Evolutionary conservation across 1,140 invertebrate genomes (phyloP).

Genomic region (Harpegnathos saltator): DNA sequence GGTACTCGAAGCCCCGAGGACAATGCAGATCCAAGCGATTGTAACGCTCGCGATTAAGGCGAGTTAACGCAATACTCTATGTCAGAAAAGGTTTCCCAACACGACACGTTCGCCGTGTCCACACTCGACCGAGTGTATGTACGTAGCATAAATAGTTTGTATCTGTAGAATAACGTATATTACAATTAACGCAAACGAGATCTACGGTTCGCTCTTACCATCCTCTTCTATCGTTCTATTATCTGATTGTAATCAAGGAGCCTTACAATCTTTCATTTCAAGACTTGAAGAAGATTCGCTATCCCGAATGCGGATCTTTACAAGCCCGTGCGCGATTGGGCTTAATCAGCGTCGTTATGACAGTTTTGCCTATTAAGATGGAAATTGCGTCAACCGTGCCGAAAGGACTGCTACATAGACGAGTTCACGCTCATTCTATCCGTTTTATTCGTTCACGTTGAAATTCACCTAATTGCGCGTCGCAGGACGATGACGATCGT

Average conservation of each 20-base stretch:
- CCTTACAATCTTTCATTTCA: no score
- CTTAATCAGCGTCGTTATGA: not conserved
- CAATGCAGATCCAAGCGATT: not conserved
- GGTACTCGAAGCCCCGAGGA: not conserved
- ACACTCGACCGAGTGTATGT: no score
- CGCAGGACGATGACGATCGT: constrained; percentile 17
- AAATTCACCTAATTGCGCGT: constrained; percentile 57
- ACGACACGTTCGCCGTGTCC: no score
- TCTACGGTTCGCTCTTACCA: no score
- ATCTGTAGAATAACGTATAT: no score
- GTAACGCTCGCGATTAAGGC: not conserved
- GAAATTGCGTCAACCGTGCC: not conserved
- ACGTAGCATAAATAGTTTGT: no score
- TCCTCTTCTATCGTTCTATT: no score
- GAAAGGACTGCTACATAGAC: not conserved
- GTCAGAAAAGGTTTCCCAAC: no score
- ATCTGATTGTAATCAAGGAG: no score
- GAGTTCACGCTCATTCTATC: not conserved
- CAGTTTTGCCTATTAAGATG: not conserved
- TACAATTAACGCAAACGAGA: no score
- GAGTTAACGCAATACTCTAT: no score
- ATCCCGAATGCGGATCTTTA: not conserved
- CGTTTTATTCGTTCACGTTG: constrained; percentile 17
- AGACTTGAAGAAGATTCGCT: not conserved
- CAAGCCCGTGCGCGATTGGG: no score